A percentile compares a stretch with the other conserved stretches of the same genome.
These are phyloP conservation scores for Agelaius tricolor DNA, from an alignment of 2,113 vertebrate species.

Conservation along the genomic window DNA sequence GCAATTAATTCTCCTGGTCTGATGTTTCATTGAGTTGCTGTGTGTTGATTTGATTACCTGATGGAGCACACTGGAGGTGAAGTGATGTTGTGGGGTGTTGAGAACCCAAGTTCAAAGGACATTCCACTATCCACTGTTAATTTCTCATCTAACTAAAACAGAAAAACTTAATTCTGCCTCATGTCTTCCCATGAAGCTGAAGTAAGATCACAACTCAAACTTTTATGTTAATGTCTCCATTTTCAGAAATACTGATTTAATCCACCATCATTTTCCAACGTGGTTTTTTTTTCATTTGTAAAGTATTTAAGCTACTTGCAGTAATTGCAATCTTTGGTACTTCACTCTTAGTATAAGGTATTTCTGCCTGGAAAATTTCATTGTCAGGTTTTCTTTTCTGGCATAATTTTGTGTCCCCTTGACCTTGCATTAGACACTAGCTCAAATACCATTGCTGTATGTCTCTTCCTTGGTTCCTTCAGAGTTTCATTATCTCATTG, in stretches of 20 bases:
- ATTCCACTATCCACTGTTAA: not conserved
- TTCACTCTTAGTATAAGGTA: not conserved
- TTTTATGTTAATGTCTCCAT: not conserved
- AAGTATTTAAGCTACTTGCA: not conserved
- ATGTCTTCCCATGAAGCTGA: not conserved
- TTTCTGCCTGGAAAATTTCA: not conserved
- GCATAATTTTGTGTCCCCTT: not conserved
- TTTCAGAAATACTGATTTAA: not conserved
- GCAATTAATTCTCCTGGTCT: slow-evolving; percentile 14
- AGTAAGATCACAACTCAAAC: not conserved
- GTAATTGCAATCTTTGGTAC: not conserved
- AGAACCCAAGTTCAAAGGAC: not conserved
- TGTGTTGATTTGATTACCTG: not conserved
- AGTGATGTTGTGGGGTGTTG: not conserved
- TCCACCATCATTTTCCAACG: not conserved
- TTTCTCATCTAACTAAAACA: not conserved
- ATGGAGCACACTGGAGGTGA: not conserved
- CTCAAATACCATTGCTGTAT: not conserved
- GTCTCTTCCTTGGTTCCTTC: not conserved
- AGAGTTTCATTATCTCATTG: not conserved
- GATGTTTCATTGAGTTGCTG: not conserved
- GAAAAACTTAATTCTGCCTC: not conserved
- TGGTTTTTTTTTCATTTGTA: not conserved
- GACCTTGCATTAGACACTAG: not conserved
- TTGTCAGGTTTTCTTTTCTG: not conserved